Evolutionary conservation across 2,113 vertebrate species (phyloP).

Genomic region (Cisticola juncidis): DNA sequence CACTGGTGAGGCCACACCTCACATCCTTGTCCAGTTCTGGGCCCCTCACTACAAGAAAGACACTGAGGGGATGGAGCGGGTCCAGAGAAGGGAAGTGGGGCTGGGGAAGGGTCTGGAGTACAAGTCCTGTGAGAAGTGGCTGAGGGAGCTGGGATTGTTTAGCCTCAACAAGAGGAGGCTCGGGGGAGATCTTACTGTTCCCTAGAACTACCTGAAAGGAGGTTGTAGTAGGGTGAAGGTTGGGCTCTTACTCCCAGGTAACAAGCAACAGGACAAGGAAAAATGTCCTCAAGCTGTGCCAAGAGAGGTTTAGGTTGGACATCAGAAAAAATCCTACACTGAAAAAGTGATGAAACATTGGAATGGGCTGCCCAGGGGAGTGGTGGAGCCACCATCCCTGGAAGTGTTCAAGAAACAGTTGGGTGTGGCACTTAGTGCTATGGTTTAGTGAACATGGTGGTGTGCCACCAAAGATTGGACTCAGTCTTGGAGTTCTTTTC

Average conservation of each 20-base stretch:
- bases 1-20: not conserved
- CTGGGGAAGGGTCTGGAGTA: not conserved
- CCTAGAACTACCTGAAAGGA: not conserved
- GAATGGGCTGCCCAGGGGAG: not conserved
- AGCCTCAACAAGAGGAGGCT: not conserved
- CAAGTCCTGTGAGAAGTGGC: rapidly evolving
- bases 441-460: not conserved
- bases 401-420: not conserved
- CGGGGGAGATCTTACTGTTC: not conserved
- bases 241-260: not conserved
- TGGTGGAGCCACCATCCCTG: not conserved
- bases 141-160: not conserved
- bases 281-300: not conserved
- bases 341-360: not conserved
- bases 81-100: not conserved
- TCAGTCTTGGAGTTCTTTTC: not conserved
- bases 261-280: not conserved
- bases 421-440: not conserved
- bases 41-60: not conserved
- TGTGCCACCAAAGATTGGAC: not conserved
- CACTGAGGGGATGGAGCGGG: rapidly evolving
- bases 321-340: not conserved
- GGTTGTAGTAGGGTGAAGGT: not conserved
- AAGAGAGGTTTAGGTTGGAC: not conserved
- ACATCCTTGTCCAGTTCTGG: not conserved